Evolutionary conservation across 2,113 vertebrate species (phyloP).

Genomic region (Rousettus leschenaultii): DNA sequence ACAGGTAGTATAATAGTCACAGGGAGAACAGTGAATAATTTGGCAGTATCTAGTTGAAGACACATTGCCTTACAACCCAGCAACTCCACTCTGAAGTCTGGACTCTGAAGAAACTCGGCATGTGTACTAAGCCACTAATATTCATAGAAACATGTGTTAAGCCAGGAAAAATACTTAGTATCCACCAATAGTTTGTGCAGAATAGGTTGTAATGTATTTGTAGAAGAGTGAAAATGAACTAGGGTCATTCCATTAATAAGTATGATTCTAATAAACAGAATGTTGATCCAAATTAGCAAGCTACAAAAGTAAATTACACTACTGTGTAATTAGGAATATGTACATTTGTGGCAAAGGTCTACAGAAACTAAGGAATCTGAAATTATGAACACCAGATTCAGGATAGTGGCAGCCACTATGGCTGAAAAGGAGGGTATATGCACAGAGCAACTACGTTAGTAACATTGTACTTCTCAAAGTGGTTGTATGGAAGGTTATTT

Average conservation of each 20-base stretch:
- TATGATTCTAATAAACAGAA: neutral
- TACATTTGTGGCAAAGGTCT: neutral
- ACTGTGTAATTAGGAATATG: neutral
- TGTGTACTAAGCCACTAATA: neutral
- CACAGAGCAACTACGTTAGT: neutral
- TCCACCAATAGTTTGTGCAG: neutral
- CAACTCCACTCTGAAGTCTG: neutral
- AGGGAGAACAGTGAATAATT: neutral
- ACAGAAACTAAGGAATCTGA: neutral
- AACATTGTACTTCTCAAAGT: neutral
- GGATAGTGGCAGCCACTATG: neutral
- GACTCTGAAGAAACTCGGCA: neutral
- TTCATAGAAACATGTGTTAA: neutral
- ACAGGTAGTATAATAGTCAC: neutral
- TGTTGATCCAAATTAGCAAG: neutral
- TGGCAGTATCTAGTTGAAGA: neutral
- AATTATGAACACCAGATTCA: neutral
- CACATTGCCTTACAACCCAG: neutral
- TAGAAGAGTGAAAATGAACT: neutral
- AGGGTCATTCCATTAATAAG: neutral
- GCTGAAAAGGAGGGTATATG: neutral
- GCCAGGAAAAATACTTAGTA: neutral
- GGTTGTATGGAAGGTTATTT: neutral
- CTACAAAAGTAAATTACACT: neutral
- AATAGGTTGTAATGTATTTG: neutral